A percentile compares a stretch with the other conserved stretches of the same genome.
These are phyloP conservation scores for Eupithecia vulgata DNA, from an alignment of 2,888 invertebrate genomes.

Conservation along the genomic window DNA sequence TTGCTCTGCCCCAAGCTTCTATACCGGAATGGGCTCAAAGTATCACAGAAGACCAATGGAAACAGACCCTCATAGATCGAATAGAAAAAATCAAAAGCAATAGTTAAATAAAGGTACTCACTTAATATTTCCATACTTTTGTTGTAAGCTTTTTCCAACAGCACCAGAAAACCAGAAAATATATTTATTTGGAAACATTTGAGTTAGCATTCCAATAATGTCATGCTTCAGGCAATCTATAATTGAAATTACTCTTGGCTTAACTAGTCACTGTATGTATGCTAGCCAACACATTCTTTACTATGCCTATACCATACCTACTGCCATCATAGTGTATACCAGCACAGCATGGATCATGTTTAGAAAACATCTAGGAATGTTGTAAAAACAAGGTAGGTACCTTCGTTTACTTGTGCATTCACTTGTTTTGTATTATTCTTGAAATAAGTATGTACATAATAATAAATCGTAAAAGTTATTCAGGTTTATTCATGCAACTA, in stretches of 20 bases:
- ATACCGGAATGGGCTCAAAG: constrained; percentile 89
- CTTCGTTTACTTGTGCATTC: no score
- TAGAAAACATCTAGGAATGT: not conserved
- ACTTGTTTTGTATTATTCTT: no score
- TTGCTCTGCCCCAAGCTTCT: constrained; percentile 85
- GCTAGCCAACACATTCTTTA: not conserved
- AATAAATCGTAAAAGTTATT: not conserved
- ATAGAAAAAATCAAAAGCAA: constrained; percentile 76
- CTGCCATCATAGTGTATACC: no score
- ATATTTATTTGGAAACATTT: not conserved
- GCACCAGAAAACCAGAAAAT: not conserved
- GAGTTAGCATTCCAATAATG: constrained; percentile 1
- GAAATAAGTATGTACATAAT: no score
- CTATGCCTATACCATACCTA: not conserved
- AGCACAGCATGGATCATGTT: not conserved
- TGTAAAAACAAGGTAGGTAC: not conserved
- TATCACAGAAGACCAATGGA: constrained; percentile 89
- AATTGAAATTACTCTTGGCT: not conserved
- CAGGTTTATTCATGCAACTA: not conserved
- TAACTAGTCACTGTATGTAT: not conserved
- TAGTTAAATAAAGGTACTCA: constrained; percentile 49
- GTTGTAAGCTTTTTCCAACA: not conserved
- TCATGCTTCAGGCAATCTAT: not conserved
- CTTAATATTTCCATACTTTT: constrained; percentile 8
- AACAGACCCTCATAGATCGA: constrained; percentile 85